Conservation (phyloP, 92 coral and sea anemone species). For the Actinernus sp. region DNA sequence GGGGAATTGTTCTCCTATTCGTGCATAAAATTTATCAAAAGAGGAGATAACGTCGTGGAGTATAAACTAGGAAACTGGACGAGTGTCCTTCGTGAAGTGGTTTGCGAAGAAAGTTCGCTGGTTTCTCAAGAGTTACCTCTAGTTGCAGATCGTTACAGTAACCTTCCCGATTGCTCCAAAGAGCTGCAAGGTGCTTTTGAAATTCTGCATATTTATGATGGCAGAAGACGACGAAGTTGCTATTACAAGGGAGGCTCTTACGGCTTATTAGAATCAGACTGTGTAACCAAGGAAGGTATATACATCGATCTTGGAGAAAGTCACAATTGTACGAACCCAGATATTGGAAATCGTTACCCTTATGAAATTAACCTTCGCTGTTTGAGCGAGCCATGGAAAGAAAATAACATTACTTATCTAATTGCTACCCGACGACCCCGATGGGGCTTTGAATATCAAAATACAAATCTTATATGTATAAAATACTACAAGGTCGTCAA, state of each 20-base stretch:
- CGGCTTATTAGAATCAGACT: conserved; percentile 74
- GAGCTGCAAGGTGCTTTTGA: conserved; percentile 66
- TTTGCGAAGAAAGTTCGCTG: conserved; percentile 27
- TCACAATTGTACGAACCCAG: conserved; percentile 35
- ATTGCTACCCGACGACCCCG: conserved; percentile 52
- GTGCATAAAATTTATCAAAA: conserved; percentile 60
- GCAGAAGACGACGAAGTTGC: conserved; percentile 34
- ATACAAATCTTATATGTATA: conserved; percentile 52
- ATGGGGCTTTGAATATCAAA: conserved; percentile 24
- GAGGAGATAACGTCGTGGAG: conserved; percentile 67
- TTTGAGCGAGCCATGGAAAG: conserved; percentile 67
- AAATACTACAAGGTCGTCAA: conserved; percentile 8
- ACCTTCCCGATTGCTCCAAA: conserved; percentile 67
- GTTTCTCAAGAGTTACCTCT: conserved; percentile 37
- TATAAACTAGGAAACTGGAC: conserved; percentile 48
- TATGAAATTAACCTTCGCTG: conserved; percentile 48
- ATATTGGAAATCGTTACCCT: not conserved
- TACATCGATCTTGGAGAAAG: conserved; percentile 27
- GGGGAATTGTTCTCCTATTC: conserved; percentile 22
- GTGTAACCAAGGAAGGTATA: conserved; percentile 76
- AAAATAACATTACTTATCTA: conserved; percentile 46
- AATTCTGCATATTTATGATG: conserved; percentile 47
- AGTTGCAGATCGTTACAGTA: conserved; percentile 36
- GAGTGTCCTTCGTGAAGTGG: conserved; percentile 7
- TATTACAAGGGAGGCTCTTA: conserved; percentile 11